Evolutionary conservation across 2,797 vertebrate genomes (phyloP).

Genomic region (Rhabdomys pumilio): DNA sequence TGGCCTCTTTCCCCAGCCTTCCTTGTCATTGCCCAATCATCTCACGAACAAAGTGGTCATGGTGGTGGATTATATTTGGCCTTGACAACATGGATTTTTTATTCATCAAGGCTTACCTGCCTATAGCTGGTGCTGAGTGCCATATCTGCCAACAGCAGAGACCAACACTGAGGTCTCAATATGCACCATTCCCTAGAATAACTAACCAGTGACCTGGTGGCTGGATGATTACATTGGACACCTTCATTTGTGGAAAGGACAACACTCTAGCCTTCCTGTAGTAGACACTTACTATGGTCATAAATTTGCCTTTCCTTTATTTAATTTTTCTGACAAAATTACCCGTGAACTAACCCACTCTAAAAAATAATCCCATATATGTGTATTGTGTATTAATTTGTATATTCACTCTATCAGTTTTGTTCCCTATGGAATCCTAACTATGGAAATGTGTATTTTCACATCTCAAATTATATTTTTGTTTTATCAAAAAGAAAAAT

Average conservation of each 20-base stretch:
- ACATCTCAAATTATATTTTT: slow-evolving; percentile 1
- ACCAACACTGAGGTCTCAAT: neutral
- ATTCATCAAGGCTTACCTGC: neutral
- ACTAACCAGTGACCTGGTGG: neutral
- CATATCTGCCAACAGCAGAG: neutral
- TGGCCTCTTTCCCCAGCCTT: neutral
- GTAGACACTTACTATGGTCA: neutral
- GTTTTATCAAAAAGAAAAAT: neutral
- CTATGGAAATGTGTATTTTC: neutral
- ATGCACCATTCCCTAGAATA: neutral
- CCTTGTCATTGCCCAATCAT: neutral
- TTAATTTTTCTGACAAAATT: too few species aligned
- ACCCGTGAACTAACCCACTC: neutral
- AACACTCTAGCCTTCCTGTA: neutral
- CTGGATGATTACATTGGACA: neutral
- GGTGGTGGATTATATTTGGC: neutral
- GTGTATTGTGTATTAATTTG: neutral
- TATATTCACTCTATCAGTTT: neutral
- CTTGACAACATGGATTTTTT: neutral
- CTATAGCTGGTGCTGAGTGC: neutral
- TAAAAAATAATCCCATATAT: neutral
- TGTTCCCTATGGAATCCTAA: neutral
- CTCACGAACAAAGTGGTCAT: neutral
- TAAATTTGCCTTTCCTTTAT: neutral
- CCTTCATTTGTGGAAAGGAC: neutral